phyloP scores from a whole-genome alignment of 2,797 vertebrate species.

The Euphonia xanthogaster region DNA sequence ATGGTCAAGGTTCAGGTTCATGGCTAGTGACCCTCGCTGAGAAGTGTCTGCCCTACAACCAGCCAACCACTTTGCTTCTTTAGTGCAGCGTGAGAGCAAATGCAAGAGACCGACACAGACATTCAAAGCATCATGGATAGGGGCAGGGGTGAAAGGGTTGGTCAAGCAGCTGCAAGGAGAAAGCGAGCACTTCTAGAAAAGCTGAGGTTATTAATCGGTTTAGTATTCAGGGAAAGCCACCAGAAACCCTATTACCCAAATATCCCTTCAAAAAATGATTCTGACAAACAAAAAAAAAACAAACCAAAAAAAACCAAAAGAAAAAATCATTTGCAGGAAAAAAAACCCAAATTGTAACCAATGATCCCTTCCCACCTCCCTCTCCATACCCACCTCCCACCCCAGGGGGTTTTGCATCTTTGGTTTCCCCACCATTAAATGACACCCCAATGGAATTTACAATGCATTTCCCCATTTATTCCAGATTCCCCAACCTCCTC shows the following conservation, averaged over 20 bases:
- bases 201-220: conserved; percentile 87
- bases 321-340: not conserved
- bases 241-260: conserved; percentile 91
- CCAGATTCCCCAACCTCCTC: conserved; percentile 48
- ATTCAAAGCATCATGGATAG: conserved; percentile 97
- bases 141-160: conserved; percentile 91
- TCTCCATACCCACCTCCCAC: not conserved
- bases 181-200: conserved; percentile 94
- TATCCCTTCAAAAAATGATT: conserved; percentile 82
- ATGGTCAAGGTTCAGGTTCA: conserved; percentile 88
- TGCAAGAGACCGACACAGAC: conserved; percentile 89
- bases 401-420: conserved; percentile 29
- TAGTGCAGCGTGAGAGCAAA: conserved; percentile 95
- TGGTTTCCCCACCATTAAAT: conserved; percentile 24
- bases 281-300: not conserved
- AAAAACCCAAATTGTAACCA: not conserved
- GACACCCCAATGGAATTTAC: not conserved
- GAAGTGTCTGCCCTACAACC: conserved; percentile 95
- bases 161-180: conserved; percentile 93
- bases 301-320: too few species aligned
- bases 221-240: conserved; percentile 87
- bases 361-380: not conserved
- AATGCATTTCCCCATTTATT: not conserved
- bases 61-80: conserved; percentile 89
- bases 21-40: conserved; percentile 95